Conservation (phyloP, 2,113 vertebrate genomes). For the Leptodactylus fuscus region DNA sequence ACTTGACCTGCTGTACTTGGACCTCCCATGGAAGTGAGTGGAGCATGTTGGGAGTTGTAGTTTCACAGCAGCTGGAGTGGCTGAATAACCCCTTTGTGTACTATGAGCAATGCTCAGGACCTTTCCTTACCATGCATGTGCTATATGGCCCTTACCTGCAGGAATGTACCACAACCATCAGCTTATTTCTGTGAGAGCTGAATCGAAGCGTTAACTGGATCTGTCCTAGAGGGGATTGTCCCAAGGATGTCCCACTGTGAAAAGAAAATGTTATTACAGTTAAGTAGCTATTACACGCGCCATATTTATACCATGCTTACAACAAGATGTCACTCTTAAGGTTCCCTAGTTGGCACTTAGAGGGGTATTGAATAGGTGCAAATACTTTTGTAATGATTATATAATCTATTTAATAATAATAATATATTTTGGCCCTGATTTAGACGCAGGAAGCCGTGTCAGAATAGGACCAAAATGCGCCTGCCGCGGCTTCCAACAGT, state of each 20-base stretch:
- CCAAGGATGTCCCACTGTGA: slow-evolving; percentile 85
- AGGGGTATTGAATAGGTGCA: background rate
- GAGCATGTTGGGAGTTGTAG: too few relatives aligned
- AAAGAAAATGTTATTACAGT: slow-evolving; percentile 41
- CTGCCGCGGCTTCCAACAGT: too few relatives aligned
- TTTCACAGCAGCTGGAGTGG: too few relatives aligned
- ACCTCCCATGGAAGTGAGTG: too few relatives aligned
- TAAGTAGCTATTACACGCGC: background rate
- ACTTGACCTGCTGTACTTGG: too few relatives aligned
- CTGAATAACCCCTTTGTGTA: too few relatives aligned
- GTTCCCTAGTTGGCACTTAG: background rate
- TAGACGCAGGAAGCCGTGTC: too few relatives aligned
- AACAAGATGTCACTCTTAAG: background rate
- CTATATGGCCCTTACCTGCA: slow-evolving; percentile 97
- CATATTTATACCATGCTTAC: background rate
- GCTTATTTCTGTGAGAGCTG: slow-evolving; percentile 92
- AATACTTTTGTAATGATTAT: background rate
- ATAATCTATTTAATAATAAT: too few relatives aligned
- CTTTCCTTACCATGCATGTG: too few relatives aligned
- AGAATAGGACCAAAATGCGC: too few relatives aligned
- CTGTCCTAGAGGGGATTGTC: slow-evolving; percentile 87
- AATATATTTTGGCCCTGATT: too few relatives aligned
- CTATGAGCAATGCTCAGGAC: too few relatives aligned
- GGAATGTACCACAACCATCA: slow-evolving; percentile 90
- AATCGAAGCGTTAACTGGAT: slow-evolving; percentile 91